Evolutionary conservation across 2,888 invertebrate species (phyloP).

Genomic region (Eumerus sabulonum): DNA sequence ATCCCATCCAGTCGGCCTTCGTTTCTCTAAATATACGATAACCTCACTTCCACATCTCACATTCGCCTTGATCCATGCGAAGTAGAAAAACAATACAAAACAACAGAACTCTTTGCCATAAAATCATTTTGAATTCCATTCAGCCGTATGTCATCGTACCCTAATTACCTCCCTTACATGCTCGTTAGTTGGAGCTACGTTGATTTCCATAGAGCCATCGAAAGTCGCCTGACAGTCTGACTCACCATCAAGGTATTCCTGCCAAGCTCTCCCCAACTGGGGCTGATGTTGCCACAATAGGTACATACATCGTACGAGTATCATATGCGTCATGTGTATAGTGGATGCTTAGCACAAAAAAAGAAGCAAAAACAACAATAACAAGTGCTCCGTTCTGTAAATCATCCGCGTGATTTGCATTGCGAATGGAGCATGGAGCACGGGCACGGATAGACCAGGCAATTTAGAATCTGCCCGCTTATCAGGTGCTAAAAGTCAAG

Average conservation of each 20-base stretch:
- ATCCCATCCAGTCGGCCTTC: not conserved
- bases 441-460: constrained; percentile 4
- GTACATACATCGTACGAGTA: not conserved
- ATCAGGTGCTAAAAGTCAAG: constrained; percentile 67
- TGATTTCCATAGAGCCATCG: constrained; percentile 54
- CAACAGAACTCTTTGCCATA: constrained; percentile 7
- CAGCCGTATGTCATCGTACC: constrained; percentile 52
- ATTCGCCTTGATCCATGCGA: not conserved
- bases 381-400: constrained; percentile 28
- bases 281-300: constrained; percentile 15
- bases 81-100: not conserved
- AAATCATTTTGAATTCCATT: constrained; percentile 50
- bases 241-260: constrained; percentile 59
- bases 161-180: constrained; percentile 37
- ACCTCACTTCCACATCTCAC: too few species aligned
- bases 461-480: constrained; percentile 48
- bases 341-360: not conserved
- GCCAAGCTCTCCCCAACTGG: constrained; percentile 17
- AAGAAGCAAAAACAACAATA: too few species aligned
- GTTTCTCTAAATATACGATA: not conserved
- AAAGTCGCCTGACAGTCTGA: constrained; percentile 57
- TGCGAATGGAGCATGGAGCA: not conserved
- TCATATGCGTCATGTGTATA: constrained; percentile 40
- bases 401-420: constrained; percentile 60
- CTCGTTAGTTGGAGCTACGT: constrained; percentile 8